Base-by-base conservation (phyloP, 2,888 invertebrate genomes). In the Nemurella pictetii region DNA sequence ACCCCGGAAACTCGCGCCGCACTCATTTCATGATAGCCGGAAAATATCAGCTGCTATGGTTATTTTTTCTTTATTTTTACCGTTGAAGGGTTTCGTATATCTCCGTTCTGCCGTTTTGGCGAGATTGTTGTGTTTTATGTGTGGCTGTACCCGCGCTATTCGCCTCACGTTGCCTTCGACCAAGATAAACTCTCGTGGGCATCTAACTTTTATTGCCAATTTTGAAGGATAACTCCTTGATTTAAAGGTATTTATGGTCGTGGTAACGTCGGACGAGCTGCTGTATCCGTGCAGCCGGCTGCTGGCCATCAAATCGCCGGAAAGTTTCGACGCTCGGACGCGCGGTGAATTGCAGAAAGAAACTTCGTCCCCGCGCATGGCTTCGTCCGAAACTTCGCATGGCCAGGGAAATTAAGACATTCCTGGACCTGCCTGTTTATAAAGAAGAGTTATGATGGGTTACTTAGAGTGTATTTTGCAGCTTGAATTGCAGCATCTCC, bases 191-290 rank as follows among this genome's bases (percentile, higher is more conserved):
- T 82, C 82, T 55, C 82, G 15, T 12, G 82, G 25, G 82, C 9
- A 82, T 26, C 82, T 72, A 82, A 82, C 82, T 82, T 82, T 82
- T 82, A 82, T 82, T 82, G 82, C 55, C 82, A 82, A 82, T 82
- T 82, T 82, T 82, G 26, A 72, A 28, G 30, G 82, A 27, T 82
- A 72, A 72, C 36, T 82, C 82, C 27, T 72, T n/a, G 82, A 28
- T 29, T 82, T 72, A 25, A 72, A 82, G 82, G 82, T 78, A 28
- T 78, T 78, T 30, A 78, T 27, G 30, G 78, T 29, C 20, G 27
- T 75, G 75, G 75, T 26, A 75, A 75, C 27, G 27, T 4, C 75
- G 27, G 32, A 3, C 32, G 32, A 20, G 1, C 20, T 12, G 55
- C 55, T 55, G 55, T 12, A 20, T 55, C 9, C 55, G 12, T 7